These are phyloP conservation scores for Merops nubicus DNA, from an alignment of 2,113 vertebrate species.

Conservation along the genomic window DNA sequence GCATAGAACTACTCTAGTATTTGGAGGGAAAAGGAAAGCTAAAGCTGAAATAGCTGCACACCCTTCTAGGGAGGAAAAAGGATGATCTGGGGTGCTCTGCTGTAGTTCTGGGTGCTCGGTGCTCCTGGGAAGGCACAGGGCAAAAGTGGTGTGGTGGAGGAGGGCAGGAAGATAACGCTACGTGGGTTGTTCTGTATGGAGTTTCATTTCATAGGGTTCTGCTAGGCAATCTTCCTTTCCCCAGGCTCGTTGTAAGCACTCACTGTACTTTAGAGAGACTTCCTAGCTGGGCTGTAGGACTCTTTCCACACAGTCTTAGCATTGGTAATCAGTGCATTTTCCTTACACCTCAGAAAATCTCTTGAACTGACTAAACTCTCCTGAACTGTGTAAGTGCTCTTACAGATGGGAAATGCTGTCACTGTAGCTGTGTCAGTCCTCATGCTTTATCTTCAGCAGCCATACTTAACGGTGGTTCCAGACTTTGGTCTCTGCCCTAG, in stretches of 20 bases:
- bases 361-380: neutral
- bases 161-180: neutral
- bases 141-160: neutral
- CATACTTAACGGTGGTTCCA: neutral
- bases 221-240: neutral
- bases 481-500: neutral
- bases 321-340: neutral
- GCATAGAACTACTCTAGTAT: neutral
- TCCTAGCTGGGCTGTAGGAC: neutral
- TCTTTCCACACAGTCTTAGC: neutral
- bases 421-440: neutral
- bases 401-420: neutral
- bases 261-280: neutral
- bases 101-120: accelerated
- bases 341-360: neutral
- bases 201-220: neutral
- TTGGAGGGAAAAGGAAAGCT: neutral
- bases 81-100: neutral
- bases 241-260: neutral
- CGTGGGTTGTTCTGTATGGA: accelerated
- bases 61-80: neutral
- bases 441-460: neutral
- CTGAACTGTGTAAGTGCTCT: neutral
- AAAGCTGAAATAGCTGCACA: neutral
- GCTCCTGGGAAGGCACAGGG: neutral